phyloP scores from a whole-genome alignment of 1,140 invertebrate genomes.

The Pteromalus puparum region DNA sequence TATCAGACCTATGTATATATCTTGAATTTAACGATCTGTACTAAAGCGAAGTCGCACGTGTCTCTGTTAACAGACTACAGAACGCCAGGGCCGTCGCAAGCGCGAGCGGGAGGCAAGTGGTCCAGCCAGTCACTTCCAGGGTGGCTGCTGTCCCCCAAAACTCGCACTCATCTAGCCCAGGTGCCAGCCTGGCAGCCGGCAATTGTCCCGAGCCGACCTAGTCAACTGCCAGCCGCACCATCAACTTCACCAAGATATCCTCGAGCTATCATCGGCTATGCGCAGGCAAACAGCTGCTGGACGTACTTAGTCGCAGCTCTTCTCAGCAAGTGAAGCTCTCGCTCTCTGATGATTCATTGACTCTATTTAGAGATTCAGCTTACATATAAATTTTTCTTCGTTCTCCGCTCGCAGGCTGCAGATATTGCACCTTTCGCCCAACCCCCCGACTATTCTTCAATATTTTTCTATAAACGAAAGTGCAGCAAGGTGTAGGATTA shows the following conservation, averaged over 20 bases:
- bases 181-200: conserved; percentile 71
- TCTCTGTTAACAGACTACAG: conserved; percentile 68
- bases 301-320: conserved; percentile 26
- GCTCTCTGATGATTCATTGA: not conserved
- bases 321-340: not conserved
- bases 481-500: not conserved
- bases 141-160: conserved; percentile 74
- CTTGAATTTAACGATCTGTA: too few species aligned
- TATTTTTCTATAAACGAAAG: conserved; percentile 1
- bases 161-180: conserved; percentile 76
- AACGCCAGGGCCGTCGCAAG: conserved; percentile 75
- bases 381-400: too few species aligned
- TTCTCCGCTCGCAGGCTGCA: not conserved
- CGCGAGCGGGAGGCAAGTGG: conserved; percentile 73
- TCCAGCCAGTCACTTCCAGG: conserved; percentile 71
- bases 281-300: conserved; percentile 41
- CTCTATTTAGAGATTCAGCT: too few species aligned
- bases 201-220: conserved; percentile 67
- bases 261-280: conserved; percentile 50
- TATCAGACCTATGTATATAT: too few species aligned
- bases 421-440: not conserved
- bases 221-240: conserved; percentile 63
- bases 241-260: conserved; percentile 51
- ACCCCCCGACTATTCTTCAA: not conserved
- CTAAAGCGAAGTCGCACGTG: too few species aligned